Conservation (phyloP, 2,888 invertebrate genomes). For the Phalera bucephala region DNA sequence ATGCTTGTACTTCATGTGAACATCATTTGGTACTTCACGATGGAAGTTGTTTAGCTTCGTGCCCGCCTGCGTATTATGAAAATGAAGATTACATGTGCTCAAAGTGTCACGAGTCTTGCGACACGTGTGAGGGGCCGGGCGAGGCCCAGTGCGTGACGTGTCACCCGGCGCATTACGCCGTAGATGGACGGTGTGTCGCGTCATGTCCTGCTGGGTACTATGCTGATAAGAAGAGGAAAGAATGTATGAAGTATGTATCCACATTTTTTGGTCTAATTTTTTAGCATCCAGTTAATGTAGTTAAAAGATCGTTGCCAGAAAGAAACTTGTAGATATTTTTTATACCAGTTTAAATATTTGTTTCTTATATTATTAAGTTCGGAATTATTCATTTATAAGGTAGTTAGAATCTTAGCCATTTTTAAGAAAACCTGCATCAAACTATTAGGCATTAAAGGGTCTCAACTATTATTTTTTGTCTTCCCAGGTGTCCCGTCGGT, state of each 20-base stretch:
- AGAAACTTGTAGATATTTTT: no score
- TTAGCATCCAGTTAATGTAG: neutral
- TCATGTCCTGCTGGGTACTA: conserved; percentile 89
- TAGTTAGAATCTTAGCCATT: no score
- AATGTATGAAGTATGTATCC: conserved; percentile 86
- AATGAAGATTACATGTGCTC: conserved; percentile 94
- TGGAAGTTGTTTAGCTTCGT: conserved; percentile 91
- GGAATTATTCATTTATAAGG: no score
- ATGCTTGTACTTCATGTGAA: conserved; percentile 93
- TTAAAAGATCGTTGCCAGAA: neutral
- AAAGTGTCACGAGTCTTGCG: conserved; percentile 90
- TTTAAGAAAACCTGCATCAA: no score
- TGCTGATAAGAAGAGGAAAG: conserved; percentile 89
- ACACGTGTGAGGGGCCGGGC: conserved; percentile 90
- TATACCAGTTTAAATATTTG: no score
- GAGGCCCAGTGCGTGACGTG: conserved; percentile 92
- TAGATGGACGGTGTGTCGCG: conserved; percentile 87
- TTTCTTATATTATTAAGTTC: no score
- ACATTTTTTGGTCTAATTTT: no score
- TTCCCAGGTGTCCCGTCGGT: conserved; percentile 86
- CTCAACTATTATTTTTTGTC: conserved; percentile 9
- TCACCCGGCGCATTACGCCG: conserved; percentile 86
- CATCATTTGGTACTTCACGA: conserved; percentile 93
- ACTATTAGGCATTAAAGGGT: no score
- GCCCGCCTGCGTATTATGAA: conserved; percentile 92